phyloP scores from a whole-genome alignment of 2,797 vertebrate genomes.

The Heliangelus exortis region DNA sequence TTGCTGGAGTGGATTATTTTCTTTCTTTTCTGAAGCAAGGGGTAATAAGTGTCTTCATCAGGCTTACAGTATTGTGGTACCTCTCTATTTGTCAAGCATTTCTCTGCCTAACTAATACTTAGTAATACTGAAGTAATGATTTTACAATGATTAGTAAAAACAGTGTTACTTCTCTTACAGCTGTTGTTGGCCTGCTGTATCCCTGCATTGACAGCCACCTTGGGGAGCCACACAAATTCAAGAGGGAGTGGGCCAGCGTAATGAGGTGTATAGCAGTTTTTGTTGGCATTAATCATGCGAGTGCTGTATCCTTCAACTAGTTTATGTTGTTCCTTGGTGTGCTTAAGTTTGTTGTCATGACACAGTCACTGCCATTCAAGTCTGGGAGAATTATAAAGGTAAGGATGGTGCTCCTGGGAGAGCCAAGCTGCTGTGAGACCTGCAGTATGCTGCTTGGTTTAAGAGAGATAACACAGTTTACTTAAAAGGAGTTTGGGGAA shows the following conservation, averaged over 20 bases:
- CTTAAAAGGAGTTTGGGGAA: not conserved
- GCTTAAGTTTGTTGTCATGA: fast-evolving
- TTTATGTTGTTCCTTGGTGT: fast-evolving
- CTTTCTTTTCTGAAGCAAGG: not conserved
- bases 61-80: not conserved
- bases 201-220: constrained; percentile 96
- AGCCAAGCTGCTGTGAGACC: not conserved
- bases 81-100: not conserved
- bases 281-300: constrained; percentile 98
- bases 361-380: not conserved
- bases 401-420: not conserved
- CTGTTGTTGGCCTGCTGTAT: constrained; percentile 94
- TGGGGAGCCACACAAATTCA: constrained; percentile 98
- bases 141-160: not conserved
- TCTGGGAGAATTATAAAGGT: not conserved
- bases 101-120: not conserved
- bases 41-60: not conserved
- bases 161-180: constrained; percentile 73
- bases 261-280: constrained; percentile 99
- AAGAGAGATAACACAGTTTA: not conserved
- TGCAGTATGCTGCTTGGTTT: not conserved
- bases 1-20: not conserved
- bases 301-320: constrained; percentile 92
- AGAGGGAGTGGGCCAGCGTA: constrained; percentile 98
- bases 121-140: not conserved